A percentile compares a stretch with the other conserved stretches of the same genome.
Conservation (phyloP, 2,797 vertebrate genomes). For the Squalus acanthias region DNA sequence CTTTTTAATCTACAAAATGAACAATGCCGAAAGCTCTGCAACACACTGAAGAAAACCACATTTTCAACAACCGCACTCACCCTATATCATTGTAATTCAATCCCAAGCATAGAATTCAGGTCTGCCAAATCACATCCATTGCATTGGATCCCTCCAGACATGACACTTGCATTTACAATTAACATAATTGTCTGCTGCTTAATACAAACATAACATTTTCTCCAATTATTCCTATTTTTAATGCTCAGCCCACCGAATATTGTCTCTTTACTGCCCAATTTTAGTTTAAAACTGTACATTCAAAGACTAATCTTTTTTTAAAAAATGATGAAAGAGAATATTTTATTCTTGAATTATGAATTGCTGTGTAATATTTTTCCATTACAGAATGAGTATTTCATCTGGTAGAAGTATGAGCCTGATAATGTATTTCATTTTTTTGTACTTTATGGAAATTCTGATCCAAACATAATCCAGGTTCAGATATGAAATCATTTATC, state of each 20-base stretch:
- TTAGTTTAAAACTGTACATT: background rate
- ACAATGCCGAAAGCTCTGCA: background rate
- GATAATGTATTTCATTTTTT: background rate
- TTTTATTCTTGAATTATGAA: background rate
- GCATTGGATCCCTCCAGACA: background rate
- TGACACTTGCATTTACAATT: background rate
- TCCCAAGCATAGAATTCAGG: background rate
- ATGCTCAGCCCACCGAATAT: background rate
- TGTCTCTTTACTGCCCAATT: background rate
- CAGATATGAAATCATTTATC: background rate
- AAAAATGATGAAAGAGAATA: background rate
- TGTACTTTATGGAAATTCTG: background rate
- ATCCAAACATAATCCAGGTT: background rate
- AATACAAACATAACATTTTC: background rate
- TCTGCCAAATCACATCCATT: too few relatives aligned
- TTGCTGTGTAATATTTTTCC: background rate
- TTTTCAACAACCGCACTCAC: background rate
- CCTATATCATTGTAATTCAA: background rate
- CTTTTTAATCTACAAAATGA: background rate
- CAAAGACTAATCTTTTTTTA: background rate
- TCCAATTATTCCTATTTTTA: background rate
- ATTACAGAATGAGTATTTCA: background rate
- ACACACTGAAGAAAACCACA: slow-evolving; percentile 1
- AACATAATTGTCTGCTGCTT: background rate
- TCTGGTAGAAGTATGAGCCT: background rate